Evolutionary conservation across 2,888 invertebrate genomes (phyloP), one percentile per base, ranked within the genome.

Genomic region (Luffia ferchaultella): DNA sequence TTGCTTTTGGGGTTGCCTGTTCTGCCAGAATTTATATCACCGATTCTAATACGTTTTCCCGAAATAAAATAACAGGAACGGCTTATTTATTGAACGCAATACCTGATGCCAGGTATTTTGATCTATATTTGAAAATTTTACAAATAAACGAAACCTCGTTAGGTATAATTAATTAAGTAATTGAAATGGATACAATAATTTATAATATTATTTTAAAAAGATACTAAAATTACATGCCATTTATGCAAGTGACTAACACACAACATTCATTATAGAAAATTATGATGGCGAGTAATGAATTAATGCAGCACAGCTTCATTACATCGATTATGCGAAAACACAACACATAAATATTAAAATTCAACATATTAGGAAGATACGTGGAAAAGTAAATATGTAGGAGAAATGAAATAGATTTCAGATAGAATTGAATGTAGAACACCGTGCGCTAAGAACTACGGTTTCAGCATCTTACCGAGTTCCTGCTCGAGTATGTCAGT

Each of bases 401-500:
- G 7, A 7, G 15, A 40, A 12, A 40, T 9, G 40, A 40, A 40
- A 40, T 40, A 40, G 12, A 30, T 30, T 7, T 30, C 16, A 30
- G 17, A 46, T 2, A 46, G 46, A 46, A 17, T 20, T 1, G 46
- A 43, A 7, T 43, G 16, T 7, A 43, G 43, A 46, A 46, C 46
- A 46, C 46, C 20, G 30, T 46, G 46, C 46, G 30, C 45, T 16
- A 18, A 44, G 12, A 19, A 18, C n/a, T 30, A 12, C 12, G 30
- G 30, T 12, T 30, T 30, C 30, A 30, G 18, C 41, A 19, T 64
- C 80, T 80, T 70, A 83, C 82, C 82, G 60, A 79, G 74, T 60
- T 77, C 76, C 59, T 76, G 73, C 60, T 78, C 80, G 58, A 67
- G 62, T 59, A 78, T 65, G 57, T 73, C 74, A 48, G 64, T 63